These are phyloP conservation scores for Clamator glandarius DNA, from an alignment of 2,797 vertebrate genomes.

Conservation along the genomic window DNA sequence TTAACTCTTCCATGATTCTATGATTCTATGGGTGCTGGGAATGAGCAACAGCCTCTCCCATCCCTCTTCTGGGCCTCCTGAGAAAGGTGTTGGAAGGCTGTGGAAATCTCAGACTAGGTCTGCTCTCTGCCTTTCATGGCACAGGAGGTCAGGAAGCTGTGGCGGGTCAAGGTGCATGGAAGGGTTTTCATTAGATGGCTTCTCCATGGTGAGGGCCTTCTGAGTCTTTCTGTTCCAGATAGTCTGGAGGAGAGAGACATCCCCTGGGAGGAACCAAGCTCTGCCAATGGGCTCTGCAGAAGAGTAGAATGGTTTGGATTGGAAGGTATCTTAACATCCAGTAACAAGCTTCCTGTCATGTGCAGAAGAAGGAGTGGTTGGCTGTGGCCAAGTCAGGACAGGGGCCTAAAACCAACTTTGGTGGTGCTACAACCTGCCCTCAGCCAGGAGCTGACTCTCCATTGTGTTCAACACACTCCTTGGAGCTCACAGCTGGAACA, in stretches of 20 bases:
- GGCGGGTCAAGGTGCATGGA: background rate
- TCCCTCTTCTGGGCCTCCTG: background rate
- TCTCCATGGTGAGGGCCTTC: background rate
- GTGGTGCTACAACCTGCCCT: background rate
- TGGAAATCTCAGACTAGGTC: background rate
- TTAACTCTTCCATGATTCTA: too few relatives aligned
- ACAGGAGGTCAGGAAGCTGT: background rate
- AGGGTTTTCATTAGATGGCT: background rate
- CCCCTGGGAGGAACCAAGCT: background rate
- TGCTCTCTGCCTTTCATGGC: background rate
- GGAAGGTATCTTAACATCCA: too few relatives aligned
- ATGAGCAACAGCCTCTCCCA: background rate
- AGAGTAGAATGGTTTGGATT: too few relatives aligned
- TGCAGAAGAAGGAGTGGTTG: background rate
- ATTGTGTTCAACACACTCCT: rapidly evolving
- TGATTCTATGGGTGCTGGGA: background rate
- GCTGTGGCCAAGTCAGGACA: background rate
- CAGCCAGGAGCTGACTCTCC: background rate
- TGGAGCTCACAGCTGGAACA: slow-evolving; percentile 56
- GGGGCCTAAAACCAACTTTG: background rate
- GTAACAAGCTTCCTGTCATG: too few relatives aligned
- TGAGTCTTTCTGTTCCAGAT: background rate
- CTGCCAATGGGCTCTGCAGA: background rate
- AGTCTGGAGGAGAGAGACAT: background rate
- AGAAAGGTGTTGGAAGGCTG: background rate